Base-by-base conservation (phyloP, 2,888 invertebrate species). In the Caenorhabditis plicata region DNA sequence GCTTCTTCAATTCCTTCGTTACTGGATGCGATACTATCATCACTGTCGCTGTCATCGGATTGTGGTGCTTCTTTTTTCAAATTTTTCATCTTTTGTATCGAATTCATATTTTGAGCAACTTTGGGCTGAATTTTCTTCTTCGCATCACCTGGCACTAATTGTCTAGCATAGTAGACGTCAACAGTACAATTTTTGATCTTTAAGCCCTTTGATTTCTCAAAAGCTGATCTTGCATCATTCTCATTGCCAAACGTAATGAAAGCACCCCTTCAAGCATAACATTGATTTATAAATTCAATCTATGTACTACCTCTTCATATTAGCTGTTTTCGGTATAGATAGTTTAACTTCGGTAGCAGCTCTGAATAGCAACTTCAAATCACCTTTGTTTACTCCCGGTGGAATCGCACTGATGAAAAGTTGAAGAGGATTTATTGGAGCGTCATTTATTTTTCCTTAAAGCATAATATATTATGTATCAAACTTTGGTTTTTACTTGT, bases 1-100 rank as follows among this genome's bases (percentile, higher is more conserved):
- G n/a, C n/a, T 40, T 68, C 72, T 38, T 70, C 60, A 25, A 71
- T 68, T 32, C 66, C 71, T 43, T 71, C 71, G 26, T 67, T 68
- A 33, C 63, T 64, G 1, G 71, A 71, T 4, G 50, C 55, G 17
- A 71, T 60, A n/a, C n/a, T n/a, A 19, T 70, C 67, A 25, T 69
- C 69, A 15, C 63, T 63, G 20, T 60, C 68, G 26, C 62, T 55
- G 13, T 58, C 67, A 4, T 54, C 50, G 1, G 62, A 50, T 9
- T 53, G 35, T 9, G 50, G 47, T n/a, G 26, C 22, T 4, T 43
- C 33, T 32, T 61, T 61, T 20, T 61, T 54, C 11, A 36, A 47
- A 4, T 19, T 20, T 27, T 31, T 20, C 7, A 39, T 22, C 4
- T 15, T 27, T 22, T 40, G 27, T 5, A 48, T 45, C 4, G 44